Conservation (phyloP, 2,888 invertebrate genomes). For the Cataglyphis rosenhaueri region DNA sequence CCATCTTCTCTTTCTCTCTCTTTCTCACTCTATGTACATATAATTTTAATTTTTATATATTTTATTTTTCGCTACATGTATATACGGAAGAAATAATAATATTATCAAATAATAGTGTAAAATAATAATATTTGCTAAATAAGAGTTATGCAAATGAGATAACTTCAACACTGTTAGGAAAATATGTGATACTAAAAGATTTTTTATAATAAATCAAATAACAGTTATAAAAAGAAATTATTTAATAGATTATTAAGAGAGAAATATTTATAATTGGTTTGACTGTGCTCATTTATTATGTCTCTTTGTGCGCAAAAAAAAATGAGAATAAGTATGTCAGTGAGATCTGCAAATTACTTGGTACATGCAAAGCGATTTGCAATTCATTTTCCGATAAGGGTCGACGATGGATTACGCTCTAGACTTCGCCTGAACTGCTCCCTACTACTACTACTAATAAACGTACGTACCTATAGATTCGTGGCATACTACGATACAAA, state of each 20-base stretch:
- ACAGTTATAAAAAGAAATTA: neutral
- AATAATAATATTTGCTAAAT: neutral
- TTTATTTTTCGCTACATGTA: neutral
- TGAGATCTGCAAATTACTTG: conserved; percentile 23
- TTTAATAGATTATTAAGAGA: conserved; percentile 15
- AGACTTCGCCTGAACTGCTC: neutral
- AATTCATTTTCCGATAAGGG: conserved; percentile 49
- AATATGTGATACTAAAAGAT: neutral
- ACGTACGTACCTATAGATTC: conserved; percentile 8
- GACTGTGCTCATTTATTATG: conserved; percentile 11
- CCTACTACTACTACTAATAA: conserved; percentile 1
- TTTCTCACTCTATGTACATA: neutral
- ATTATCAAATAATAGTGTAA: neutral
- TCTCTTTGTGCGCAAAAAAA: neutral
- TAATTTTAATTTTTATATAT: neutral
- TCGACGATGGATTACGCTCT: conserved; percentile 32
- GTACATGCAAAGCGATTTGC: conserved; percentile 47
- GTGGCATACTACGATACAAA: conserved; percentile 19
- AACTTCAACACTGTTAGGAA: neutral
- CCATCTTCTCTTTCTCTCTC: neutral
- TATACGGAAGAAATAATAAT: neutral
- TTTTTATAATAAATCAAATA: neutral
- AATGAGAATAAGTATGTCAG: neutral
- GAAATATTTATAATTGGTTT: neutral
- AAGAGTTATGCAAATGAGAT: neutral